Evolutionary conservation across 2,797 vertebrate species (phyloP).

Genomic region (Lacerta agilis): DNA sequence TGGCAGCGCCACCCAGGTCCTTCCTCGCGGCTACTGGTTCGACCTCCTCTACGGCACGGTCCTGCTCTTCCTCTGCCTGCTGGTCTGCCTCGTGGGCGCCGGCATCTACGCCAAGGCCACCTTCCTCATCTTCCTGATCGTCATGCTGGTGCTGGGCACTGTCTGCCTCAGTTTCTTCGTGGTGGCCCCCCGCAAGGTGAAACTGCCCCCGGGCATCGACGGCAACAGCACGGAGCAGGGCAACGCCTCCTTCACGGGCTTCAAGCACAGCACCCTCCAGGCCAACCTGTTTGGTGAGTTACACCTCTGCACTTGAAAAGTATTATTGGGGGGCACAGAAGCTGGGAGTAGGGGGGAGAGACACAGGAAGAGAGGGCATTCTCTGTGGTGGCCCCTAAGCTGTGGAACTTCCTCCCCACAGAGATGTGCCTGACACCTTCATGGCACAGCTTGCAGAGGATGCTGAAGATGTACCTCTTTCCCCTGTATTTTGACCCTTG

Average conservation of each 20-base stretch:
- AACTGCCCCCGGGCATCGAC: background rate
- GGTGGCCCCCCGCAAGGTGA: conserved; percentile 76
- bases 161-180: conserved; percentile 89
- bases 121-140: conserved; percentile 91
- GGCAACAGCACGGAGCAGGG: conserved; percentile 52
- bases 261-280: conserved; percentile 85
- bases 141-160: conserved; percentile 83
- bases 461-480: too few species aligned
- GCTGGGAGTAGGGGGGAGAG: too few species aligned
- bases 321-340: background rate
- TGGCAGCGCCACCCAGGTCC: conserved; percentile 59
- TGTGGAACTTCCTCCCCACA: too few species aligned
- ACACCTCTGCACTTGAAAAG: accelerated
- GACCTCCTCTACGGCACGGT: conserved; percentile 85
- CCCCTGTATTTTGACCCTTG: too few species aligned
- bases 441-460: too few species aligned
- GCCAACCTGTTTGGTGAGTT: conserved; percentile 84
- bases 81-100: conserved; percentile 90
- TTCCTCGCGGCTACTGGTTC: conserved; percentile 89
- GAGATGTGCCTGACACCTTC: too few species aligned
- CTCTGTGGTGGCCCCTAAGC: too few species aligned
- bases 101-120: conserved; percentile 91
- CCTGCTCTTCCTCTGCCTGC: conserved; percentile 84
- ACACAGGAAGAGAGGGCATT: background rate
- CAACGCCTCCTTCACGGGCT: conserved; percentile 85